Evolutionary conservation across 2,888 invertebrate genomes (phyloP).

Genomic region (Drosophila conformis): DNA sequence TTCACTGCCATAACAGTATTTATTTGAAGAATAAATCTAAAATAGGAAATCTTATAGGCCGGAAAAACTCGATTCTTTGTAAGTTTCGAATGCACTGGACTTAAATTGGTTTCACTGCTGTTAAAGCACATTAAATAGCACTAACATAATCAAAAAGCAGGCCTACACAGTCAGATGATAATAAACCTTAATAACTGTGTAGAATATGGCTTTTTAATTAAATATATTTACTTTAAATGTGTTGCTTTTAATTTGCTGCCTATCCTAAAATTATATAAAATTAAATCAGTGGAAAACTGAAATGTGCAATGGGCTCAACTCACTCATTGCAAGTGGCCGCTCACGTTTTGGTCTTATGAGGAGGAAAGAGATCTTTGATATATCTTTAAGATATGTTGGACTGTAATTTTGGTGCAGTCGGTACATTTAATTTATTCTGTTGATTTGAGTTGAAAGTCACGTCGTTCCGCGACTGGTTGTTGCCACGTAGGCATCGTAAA

Average conservation of each 20-base stretch:
- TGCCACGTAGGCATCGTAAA: constrained; percentile 59
- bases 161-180: background rate
- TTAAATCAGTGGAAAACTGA: background rate
- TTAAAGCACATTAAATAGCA: background rate
- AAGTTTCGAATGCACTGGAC: background rate
- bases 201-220: background rate
- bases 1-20: background rate
- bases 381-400: constrained; percentile 45
- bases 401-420: constrained; percentile 50
- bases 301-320: constrained; percentile 26
- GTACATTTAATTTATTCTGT: constrained; percentile 58
- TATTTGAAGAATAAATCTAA: background rate
- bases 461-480: constrained; percentile 30
- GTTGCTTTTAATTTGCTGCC: background rate
- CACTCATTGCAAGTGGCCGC: constrained; percentile 61
- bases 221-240: constrained; percentile 4
- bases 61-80: background rate
- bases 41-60: background rate
- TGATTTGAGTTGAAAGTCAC: constrained; percentile 50
- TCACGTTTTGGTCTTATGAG: constrained; percentile 58
- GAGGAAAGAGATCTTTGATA: constrained; percentile 45
- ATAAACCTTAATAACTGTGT: background rate
- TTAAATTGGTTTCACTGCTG: background rate
- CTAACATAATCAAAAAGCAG: background rate
- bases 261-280: constrained; percentile 7